These are phyloP conservation scores for Aleadryas rufinucha DNA, from an alignment of 2,113 vertebrate species.

Conservation along the genomic window DNA sequence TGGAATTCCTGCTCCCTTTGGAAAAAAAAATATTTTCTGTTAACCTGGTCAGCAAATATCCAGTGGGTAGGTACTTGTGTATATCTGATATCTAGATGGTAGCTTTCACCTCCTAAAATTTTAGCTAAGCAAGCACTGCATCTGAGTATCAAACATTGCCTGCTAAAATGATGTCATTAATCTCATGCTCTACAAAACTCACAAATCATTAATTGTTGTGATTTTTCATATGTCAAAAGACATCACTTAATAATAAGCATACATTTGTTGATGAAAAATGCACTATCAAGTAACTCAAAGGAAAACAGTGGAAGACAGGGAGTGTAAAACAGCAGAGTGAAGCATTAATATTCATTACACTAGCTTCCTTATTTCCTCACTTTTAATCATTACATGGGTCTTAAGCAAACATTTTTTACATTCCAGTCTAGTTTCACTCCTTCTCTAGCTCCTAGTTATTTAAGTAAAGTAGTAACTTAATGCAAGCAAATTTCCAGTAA, in stretches of 20 bases:
- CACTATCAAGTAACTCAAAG: background rate
- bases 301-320: background rate
- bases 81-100: too few species aligned
- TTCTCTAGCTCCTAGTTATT: slow-evolving; percentile 19
- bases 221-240: background rate
- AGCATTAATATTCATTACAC: background rate
- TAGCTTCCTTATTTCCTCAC: background rate
- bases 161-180: background rate
- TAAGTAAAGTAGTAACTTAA: slow-evolving; percentile 27
- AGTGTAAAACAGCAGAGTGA: background rate
- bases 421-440: background rate
- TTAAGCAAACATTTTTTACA: slow-evolving; percentile 14
- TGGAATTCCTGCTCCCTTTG: background rate
- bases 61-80: background rate
- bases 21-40: background rate
- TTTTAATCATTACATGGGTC: background rate
- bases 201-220: background rate
- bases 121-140: background rate
- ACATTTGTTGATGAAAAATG: background rate
- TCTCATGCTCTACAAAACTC: background rate
- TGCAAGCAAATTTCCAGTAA: slow-evolving; percentile 14
- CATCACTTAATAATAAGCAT: background rate
- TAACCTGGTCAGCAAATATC: background rate
- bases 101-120: background rate
- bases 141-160: background rate